Conservation (phyloP, 2,888 invertebrate species). For the Matsumyia berberina region DNA sequence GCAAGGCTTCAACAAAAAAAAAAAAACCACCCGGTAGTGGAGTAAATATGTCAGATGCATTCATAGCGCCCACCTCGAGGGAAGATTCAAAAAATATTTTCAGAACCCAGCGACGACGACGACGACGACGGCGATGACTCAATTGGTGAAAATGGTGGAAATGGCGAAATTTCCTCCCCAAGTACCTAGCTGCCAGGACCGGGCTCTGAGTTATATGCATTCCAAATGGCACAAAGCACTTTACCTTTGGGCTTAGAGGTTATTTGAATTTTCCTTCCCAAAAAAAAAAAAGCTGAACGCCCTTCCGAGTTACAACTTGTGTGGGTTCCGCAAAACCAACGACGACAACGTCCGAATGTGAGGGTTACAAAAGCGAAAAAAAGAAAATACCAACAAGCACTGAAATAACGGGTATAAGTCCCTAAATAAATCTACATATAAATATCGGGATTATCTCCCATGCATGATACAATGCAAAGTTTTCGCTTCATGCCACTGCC, state of each 20-base stretch:
- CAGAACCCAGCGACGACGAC: slow-evolving; percentile 22
- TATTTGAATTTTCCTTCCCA: slow-evolving; percentile 60
- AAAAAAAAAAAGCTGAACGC: slow-evolving; percentile 28
- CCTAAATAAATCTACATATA: slow-evolving; percentile 75
- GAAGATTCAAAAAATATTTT: slow-evolving; percentile 42
- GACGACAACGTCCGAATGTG: slow-evolving; percentile 50
- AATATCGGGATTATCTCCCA: slow-evolving; percentile 74
- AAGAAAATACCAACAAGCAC: neutral
- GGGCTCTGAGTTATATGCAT: slow-evolving; percentile 56
- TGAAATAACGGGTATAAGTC: slow-evolving; percentile 71
- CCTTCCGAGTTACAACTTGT: slow-evolving; percentile 48
- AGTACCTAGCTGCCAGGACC: slow-evolving; percentile 45
- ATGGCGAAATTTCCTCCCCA: slow-evolving; percentile 36
- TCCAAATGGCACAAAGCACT: slow-evolving; percentile 63
- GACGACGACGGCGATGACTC: slow-evolving; percentile 45
- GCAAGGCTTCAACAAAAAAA: slow-evolving; percentile 10
- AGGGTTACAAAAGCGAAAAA: slow-evolving; percentile 23
- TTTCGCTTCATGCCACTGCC: slow-evolving; percentile 56
- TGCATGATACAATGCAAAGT: slow-evolving; percentile 62
- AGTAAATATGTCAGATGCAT: slow-evolving; percentile 75
- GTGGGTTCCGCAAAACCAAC: slow-evolving; percentile 29
- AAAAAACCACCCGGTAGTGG: slow-evolving; percentile 31
- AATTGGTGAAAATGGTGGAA: slow-evolving; percentile 61
- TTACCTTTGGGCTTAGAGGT: slow-evolving; percentile 73
- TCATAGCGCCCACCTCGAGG: slow-evolving; percentile 50